These are phyloP conservation scores for Troilus luridus DNA, from an alignment of 2,888 invertebrate species.

Conservation along the genomic window DNA sequence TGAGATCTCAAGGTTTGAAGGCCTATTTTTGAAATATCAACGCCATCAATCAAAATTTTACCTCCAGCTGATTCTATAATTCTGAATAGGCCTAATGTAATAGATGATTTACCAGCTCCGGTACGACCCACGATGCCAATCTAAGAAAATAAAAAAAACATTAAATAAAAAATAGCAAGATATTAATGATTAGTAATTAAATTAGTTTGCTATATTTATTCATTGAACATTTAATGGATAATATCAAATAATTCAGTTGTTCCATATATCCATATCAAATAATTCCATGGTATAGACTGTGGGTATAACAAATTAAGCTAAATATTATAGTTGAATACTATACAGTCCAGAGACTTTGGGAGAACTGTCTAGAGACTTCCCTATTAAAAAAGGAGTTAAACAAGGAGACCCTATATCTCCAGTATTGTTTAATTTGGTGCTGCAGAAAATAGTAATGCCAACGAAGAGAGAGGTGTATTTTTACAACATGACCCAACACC, in stretches of 20 bases:
- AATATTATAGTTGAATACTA: no score
- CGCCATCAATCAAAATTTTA: slow-evolving; percentile 85
- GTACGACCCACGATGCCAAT: slow-evolving; percentile 92
- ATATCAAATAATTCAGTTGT: no score
- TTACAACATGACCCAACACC: no score
- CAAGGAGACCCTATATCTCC: no score
- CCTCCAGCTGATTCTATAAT: slow-evolving; percentile 89
- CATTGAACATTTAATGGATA: neutral
- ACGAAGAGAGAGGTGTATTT: no score
- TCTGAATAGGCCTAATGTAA: slow-evolving; percentile 89
- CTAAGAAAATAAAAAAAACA: slow-evolving; percentile 64
- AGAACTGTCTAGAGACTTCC: no score
- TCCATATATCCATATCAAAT: no score
- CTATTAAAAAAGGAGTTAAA: no score
- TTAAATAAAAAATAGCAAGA: neutral
- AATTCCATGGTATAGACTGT: no score
- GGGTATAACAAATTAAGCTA: neutral
- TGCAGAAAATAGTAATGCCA: no score
- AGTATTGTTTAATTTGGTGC: no score
- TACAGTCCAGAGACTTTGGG: no score
- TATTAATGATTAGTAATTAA: neutral
- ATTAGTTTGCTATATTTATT: neutral
- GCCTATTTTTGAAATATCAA: slow-evolving; percentile 86
- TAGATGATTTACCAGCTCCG: slow-evolving; percentile 92
- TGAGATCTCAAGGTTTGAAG: slow-evolving; percentile 85